phyloP scores from a whole-genome alignment of 1,140 invertebrate species.

The Zaprionus ghesquierei region DNA sequence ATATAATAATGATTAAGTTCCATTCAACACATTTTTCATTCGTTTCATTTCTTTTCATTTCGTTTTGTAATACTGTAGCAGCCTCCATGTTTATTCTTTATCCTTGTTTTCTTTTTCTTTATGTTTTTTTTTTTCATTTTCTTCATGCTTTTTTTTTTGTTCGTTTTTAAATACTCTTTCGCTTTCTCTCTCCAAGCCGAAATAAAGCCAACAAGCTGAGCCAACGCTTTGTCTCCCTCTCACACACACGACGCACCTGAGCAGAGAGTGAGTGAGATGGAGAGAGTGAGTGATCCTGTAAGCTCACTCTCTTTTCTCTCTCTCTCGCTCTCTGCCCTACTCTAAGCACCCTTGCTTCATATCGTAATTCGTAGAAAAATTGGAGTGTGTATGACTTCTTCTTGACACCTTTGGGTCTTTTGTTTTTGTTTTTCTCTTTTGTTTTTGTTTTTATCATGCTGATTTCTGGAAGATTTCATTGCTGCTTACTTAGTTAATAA shows the following conservation, averaged over 20 bases:
- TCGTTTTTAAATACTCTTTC: slow-evolving; percentile 18
- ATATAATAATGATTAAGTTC: slow-evolving; percentile 42
- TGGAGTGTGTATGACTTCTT: slow-evolving; percentile 72
- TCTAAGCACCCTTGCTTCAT: background rate
- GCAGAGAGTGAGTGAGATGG: background rate
- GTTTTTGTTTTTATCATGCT: slow-evolving; percentile 29
- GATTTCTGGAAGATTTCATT: slow-evolving; percentile 73
- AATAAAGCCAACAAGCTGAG: background rate
- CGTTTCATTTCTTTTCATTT: slow-evolving; percentile 43
- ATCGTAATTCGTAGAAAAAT: slow-evolving; percentile 58
- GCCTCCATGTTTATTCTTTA: slow-evolving; percentile 63
- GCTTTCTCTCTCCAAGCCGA: background rate
- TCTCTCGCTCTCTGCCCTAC: background rate
- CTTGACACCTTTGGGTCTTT: slow-evolving; percentile 51
- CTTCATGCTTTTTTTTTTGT: slow-evolving; percentile 7
- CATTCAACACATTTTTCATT: slow-evolving; percentile 37
- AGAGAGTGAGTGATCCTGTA: background rate
- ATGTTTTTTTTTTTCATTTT: background rate
- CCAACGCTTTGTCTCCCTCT: background rate
- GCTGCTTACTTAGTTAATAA: slow-evolving; percentile 74
- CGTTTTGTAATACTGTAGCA: slow-evolving; percentile 78
- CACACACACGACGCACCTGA: slow-evolving; percentile 1
- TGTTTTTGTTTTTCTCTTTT: slow-evolving; percentile 32
- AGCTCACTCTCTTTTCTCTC: background rate
- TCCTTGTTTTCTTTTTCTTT: slow-evolving; percentile 21